Conservation (phyloP, 2,888 invertebrate species). For the Elgonia sp. region DNA sequence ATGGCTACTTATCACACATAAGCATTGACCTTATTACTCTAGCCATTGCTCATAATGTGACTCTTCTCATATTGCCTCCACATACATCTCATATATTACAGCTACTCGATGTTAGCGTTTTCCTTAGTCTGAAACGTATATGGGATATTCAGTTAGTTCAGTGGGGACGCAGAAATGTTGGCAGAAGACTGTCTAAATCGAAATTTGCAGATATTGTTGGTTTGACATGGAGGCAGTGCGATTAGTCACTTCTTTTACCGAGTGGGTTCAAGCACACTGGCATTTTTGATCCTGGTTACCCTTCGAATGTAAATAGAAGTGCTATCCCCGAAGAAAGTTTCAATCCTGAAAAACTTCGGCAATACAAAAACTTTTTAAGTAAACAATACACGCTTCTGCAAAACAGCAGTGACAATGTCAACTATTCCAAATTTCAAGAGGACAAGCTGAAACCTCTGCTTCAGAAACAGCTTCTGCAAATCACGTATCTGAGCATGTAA, state of each 20-base stretch:
- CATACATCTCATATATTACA: conserved; percentile 22
- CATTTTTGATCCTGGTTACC: conserved; percentile 35
- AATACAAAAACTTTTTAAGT: background rate
- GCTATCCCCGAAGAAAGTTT: conserved; percentile 34
- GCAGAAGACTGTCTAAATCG: conserved; percentile 11
- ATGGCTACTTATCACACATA: background rate
- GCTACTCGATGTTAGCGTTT: conserved; percentile 56
- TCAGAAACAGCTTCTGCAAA: conserved; percentile 20
- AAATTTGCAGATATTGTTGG: conserved; percentile 37
- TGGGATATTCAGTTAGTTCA: conserved; percentile 41
- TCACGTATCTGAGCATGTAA: background rate
- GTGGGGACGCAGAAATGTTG: conserved; percentile 53
- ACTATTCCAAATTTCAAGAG: background rate
- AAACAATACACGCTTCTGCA: background rate
- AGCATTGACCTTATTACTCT: background rate
- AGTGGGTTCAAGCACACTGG: conserved; percentile 54
- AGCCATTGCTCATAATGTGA: background rate
- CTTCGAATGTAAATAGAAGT: conserved; percentile 29
- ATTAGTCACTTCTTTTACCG: conserved; percentile 22
- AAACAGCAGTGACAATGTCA: background rate
- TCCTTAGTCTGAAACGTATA: conserved; percentile 42
- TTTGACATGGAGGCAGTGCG: conserved; percentile 40
- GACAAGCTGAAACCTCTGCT: conserved; percentile 10
- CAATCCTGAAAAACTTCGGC: conserved; percentile 31
- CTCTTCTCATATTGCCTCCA: background rate